phyloP scores from a whole-genome alignment of 2,888 invertebrate genomes.

The Alitta virens region DNA sequence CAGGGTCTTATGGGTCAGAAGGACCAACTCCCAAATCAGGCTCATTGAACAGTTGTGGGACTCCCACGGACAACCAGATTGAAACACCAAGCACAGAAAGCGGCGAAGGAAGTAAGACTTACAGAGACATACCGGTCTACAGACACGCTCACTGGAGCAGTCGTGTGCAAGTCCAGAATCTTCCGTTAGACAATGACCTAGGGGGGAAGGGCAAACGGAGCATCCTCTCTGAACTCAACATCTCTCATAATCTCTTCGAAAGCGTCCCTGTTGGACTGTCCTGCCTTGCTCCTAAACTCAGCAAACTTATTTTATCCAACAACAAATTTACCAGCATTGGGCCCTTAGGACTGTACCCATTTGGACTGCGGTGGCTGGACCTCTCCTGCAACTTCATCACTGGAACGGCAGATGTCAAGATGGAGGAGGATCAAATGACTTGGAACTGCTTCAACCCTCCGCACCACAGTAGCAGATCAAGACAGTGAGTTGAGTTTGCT shows the following conservation, averaged over 20 bases:
- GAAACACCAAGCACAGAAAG: background rate
- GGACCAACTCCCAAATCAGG: slow-evolving; percentile 6
- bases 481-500: too few species aligned
- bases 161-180: slow-evolving; percentile 13
- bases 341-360: slow-evolving; percentile 85
- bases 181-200: background rate
- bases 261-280: slow-evolving; percentile 84
- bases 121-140: slow-evolving; percentile 27
- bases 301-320: slow-evolving; percentile 85
- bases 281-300: slow-evolving; percentile 83
- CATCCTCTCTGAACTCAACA: slow-evolving; percentile 65
- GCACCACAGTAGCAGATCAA: too few species aligned
- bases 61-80: background rate
- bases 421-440: background rate
- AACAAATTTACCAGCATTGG: slow-evolving; percentile 76
- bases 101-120: background rate
- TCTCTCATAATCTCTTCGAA: slow-evolving; percentile 87
- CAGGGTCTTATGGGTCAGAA: background rate
- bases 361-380: slow-evolving; percentile 84
- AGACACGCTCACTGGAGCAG: slow-evolving; percentile 27
- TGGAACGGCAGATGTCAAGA: background rate
- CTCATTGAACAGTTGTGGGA: background rate
- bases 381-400: slow-evolving; percentile 84
- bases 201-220: slow-evolving; percentile 10
- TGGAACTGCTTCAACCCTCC: too few species aligned